phyloP scores from a whole-genome alignment of 2,113 vertebrate genomes.

The Melozone crissalis region DNA sequence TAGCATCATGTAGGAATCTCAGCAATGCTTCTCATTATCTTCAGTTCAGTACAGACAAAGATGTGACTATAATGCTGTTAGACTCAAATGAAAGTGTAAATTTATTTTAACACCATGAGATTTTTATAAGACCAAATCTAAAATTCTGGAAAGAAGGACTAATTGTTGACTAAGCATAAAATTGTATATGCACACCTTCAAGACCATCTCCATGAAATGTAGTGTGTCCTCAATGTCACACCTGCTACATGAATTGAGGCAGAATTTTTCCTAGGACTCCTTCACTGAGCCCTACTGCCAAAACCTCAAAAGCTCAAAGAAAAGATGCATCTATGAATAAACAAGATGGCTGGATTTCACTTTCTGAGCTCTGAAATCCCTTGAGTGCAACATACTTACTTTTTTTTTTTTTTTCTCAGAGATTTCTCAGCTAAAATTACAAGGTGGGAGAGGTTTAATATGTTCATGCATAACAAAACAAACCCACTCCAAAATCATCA shows the following conservation, averaged over 20 bases:
- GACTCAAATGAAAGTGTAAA: background rate
- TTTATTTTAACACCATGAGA: background rate
- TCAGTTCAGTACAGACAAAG: background rate
- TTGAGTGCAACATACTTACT: background rate
- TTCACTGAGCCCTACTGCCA: background rate
- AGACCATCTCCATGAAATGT: background rate
- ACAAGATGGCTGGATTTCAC: background rate
- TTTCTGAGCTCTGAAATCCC: background rate
- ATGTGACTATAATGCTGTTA: background rate
- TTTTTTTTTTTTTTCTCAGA: background rate
- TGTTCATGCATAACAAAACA: background rate
- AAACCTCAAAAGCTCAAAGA: background rate
- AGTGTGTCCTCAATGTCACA: background rate
- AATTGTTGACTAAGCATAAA: background rate
- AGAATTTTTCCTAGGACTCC: background rate
- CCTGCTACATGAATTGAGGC: background rate
- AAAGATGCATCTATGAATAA: background rate
- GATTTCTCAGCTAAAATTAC: background rate
- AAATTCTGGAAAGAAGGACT: background rate
- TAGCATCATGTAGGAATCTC: background rate
- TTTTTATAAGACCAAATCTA: background rate
- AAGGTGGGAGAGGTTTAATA: background rate
- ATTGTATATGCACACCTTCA: background rate
- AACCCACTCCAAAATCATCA: background rate
- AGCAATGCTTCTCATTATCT: background rate